Percentiles rank a stretch among this genome's conserved stretches.
These are phyloP conservation scores for Steinernema carpocapsae DNA, from an alignment of 2,888 invertebrate species.

Conservation along the genomic window DNA sequence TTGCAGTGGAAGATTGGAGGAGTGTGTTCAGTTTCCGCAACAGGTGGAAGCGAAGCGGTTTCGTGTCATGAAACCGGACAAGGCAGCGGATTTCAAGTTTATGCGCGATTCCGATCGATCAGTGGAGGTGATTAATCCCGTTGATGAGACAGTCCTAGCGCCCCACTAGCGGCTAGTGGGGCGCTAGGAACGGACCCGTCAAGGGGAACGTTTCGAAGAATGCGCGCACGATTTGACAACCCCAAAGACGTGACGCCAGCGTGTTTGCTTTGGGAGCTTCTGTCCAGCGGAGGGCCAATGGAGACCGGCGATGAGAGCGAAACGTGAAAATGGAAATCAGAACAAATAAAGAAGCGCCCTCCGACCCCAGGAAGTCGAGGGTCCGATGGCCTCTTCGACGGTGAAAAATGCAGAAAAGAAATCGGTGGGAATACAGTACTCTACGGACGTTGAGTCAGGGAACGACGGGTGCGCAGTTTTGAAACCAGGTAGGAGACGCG, in stretches of 20 bases:
- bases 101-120: constrained; percentile 19
- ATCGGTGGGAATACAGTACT: no score
- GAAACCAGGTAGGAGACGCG: no score
- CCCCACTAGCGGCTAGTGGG: neutral
- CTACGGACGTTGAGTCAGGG: no score
- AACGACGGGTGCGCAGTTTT: no score
- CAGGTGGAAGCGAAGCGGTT: neutral
- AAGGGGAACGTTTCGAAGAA: no score
- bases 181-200: neutral
- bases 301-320: neutral
- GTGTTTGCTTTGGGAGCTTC: constrained; percentile 7
- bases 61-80: neutral
- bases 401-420: no score
- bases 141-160: neutral
- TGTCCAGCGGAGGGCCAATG: neutral
- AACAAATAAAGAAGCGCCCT: no score
- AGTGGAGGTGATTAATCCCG: neutral
- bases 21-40: no score
- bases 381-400: no score
- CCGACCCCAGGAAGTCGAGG: no score
- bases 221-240: no score
- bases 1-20: no score
- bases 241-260: neutral
- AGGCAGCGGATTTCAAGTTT: neutral
- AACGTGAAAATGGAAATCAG: constrained; percentile 15